Evolutionary conservation across 2,797 vertebrate species (phyloP), one percentile per base, ranked within the genome.

Genomic region (Anisognathus igniventris): DNA sequence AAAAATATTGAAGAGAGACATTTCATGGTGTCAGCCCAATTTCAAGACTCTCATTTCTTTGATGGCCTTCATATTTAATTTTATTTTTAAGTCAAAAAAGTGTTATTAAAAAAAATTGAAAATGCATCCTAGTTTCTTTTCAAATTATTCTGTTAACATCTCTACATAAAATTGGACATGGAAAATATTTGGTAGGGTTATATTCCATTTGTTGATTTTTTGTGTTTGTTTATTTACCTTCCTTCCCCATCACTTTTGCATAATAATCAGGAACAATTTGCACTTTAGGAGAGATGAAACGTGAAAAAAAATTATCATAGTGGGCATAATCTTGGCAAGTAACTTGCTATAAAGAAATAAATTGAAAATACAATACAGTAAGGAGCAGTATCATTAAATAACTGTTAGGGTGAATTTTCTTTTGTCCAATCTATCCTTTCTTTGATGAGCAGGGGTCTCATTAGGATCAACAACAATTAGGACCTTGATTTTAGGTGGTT

Each of bases 221-320:
- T 17, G 25, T 60, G 11, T 72, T 74, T 64, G 3, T 60, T 91
- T 72, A 23, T 66, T 71, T 84, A 42, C 3, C 19, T 67, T 82
- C n/a, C 11, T 7, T 82, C 6, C 4, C 67, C 17, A 25, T 50
- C 16, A 82, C 21, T 2, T 45, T 73, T 1, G 0, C 3, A 31
- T 19, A 57, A 60, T 51, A 64, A 88, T 53, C 44, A 80, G 24
- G 40, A 71, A 67, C 14, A 66, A 53, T 79, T 70, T 82, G 22
- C 16, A 8, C 2, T 6, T 83, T 28, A 15, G 16, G 9, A 89
- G 25, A 68, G 11, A 61, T 72, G 13, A 86, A 80, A 27, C 28
- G 35, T 13, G 6, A 61, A 66, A 60, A 70, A 19, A 6, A 3
- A 5, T 70, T 70, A 22, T 40, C 12, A 11, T 68, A 51, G 24